A percentile compares a stretch with the other conserved stretches of the same genome.
Evolutionary conservation across 2,113 vertebrate genomes (phyloP).

Genomic region (Cebus imitator): DNA sequence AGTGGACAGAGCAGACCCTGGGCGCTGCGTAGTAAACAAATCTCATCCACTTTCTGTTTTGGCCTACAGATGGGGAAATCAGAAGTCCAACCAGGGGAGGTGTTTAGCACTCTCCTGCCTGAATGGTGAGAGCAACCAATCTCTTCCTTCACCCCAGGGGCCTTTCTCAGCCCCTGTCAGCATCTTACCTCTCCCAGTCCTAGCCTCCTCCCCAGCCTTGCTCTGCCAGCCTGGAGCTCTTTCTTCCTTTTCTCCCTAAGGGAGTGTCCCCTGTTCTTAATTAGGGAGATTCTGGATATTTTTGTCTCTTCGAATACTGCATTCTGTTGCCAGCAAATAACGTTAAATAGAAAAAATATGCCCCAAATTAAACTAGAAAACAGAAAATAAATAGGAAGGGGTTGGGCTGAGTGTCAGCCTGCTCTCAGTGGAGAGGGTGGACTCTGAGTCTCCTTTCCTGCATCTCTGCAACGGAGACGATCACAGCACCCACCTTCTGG

Average conservation of each 20-base stretch:
- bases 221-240: background rate
- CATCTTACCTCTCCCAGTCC: background rate
- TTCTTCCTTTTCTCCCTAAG: background rate
- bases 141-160: background rate
- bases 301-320: slow-evolving; percentile 67
- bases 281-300: slow-evolving; percentile 65
- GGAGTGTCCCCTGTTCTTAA: slow-evolving; percentile 71
- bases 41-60: background rate
- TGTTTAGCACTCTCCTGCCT: background rate
- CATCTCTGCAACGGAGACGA: background rate
- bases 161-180: background rate
- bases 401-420: background rate
- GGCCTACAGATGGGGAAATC: background rate
- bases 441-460: background rate
- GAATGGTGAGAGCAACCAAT: background rate
- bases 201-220: background rate
- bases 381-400: slow-evolving; percentile 56
- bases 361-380: slow-evolving; percentile 69
- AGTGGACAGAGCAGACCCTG: background rate
- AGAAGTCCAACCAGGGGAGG: background rate
- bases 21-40: background rate
- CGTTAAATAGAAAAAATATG: slow-evolving; percentile 77
- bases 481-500: background rate
- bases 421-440: background rate
- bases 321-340: slow-evolving; percentile 75